These are phyloP conservation scores for Drosophila funebris DNA, from an alignment of 1,140 invertebrate species.

Conservation along the genomic window DNA sequence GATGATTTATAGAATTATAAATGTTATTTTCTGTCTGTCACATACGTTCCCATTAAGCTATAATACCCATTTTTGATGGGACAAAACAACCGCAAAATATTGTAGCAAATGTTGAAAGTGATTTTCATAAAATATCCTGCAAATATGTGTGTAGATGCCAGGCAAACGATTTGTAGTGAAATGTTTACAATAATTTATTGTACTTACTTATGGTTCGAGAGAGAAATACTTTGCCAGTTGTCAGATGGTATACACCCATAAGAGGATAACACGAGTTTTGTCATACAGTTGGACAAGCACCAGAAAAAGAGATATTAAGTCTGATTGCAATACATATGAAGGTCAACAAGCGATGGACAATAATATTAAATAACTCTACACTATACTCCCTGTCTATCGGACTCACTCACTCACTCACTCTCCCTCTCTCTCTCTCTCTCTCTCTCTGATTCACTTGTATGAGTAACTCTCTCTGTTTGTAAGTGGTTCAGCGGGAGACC, in stretches of 20 bases:
- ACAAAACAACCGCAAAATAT: not conserved
- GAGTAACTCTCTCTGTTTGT: not conserved
- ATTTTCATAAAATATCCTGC: conserved; percentile 17
- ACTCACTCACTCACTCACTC: not conserved
- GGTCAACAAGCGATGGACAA: not conserved
- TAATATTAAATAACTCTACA: not conserved
- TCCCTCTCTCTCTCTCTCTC: not conserved
- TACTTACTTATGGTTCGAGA: not conserved
- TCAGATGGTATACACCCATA: not conserved
- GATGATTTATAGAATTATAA: too few species aligned
- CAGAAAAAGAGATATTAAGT: not conserved
- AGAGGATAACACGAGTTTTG: not conserved
- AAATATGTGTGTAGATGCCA: not conserved
- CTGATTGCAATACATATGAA: not conserved
- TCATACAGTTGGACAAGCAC: not conserved
- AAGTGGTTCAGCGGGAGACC: not conserved
- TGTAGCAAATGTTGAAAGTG: conserved; percentile 8
- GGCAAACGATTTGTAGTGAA: conserved; percentile 17
- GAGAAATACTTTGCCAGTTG: conserved; percentile 7
- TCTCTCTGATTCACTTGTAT: too few species aligned
- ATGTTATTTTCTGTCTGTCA: not conserved
- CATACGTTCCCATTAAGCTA: not conserved
- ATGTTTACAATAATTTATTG: conserved; percentile 37
- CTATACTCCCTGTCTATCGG: too few species aligned
- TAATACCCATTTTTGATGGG: not conserved